These are phyloP conservation scores for Ranitomeya variabilis DNA, from an alignment of 2,113 vertebrate genomes.

Conservation along the genomic window DNA sequence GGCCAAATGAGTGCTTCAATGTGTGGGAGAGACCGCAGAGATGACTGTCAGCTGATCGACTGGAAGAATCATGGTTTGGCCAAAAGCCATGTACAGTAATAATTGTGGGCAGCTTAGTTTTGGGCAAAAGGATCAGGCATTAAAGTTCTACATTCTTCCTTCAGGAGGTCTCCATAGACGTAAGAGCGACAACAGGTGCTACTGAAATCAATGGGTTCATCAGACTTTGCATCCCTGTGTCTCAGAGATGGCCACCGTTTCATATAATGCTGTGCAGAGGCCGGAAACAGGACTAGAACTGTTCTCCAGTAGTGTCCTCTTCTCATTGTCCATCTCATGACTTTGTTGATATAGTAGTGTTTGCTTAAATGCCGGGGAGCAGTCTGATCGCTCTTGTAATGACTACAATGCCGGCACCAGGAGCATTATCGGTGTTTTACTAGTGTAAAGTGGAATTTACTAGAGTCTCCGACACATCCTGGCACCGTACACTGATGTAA, in stretches of 20 bases:
- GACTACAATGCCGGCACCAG: constrained; percentile 13
- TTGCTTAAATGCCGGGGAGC: background rate
- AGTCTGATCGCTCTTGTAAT: background rate
- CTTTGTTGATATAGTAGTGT: constrained; percentile 22
- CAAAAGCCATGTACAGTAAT: too few species aligned
- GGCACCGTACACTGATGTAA: background rate
- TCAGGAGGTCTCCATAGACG: too few species aligned
- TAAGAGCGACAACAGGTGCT: too few species aligned
- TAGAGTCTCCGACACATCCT: background rate
- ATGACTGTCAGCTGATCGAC: too few species aligned
- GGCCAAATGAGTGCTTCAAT: too few species aligned
- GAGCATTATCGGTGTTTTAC: background rate
- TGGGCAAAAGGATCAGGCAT: too few species aligned
- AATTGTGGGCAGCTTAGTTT: too few species aligned
- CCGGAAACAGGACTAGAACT: background rate
- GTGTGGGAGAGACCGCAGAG: too few species aligned
- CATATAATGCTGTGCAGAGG: background rate
- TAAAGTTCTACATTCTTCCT: too few species aligned
- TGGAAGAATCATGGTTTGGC: too few species aligned
- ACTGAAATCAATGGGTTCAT: too few species aligned
- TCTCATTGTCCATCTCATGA: background rate
- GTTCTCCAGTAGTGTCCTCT: background rate
- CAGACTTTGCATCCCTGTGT: too few species aligned
- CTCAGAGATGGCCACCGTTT: background rate
- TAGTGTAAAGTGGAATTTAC: background rate